Percentiles rank a stretch among this genome's conserved stretches.
phyloP scores from a whole-genome alignment of 2,797 vertebrate species.

The Pangasius djambal region DNA sequence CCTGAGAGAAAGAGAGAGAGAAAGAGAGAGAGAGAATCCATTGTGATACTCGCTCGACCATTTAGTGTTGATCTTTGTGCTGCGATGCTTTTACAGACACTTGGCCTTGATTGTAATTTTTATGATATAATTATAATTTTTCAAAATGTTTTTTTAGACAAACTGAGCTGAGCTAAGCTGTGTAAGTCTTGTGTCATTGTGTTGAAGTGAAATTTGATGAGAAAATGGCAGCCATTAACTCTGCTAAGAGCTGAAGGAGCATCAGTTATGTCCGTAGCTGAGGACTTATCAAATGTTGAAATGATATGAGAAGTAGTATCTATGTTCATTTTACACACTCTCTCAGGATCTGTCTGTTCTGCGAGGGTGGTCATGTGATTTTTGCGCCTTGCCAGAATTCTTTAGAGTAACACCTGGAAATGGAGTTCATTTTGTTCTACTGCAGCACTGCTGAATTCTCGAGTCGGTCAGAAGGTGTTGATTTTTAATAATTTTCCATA shows the following conservation, averaged over 20 bases:
- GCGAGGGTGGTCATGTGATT: no score
- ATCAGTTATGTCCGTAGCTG: neutral
- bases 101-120: neutral
- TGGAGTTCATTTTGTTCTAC: no score
- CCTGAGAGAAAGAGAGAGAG: neutral
- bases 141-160: no score
- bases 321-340: neutral
- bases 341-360: no score
- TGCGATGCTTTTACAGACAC: neutral
- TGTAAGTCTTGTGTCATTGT: neutral
- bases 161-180: neutral
- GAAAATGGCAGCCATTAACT: neutral
- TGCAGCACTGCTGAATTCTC: no score
- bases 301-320: neutral
- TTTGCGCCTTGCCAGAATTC: no score
- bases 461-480: neutral
- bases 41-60: neutral
- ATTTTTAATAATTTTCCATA: neutral
- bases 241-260: neutral
- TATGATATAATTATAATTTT: neutral
- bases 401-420: no score
- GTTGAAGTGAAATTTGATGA: neutral
- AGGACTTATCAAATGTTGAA: neutral
- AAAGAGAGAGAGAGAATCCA: neutral
- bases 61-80: neutral